phyloP scores from a whole-genome alignment of 1,140 invertebrate species.

The Agrilus planipennis region DNA sequence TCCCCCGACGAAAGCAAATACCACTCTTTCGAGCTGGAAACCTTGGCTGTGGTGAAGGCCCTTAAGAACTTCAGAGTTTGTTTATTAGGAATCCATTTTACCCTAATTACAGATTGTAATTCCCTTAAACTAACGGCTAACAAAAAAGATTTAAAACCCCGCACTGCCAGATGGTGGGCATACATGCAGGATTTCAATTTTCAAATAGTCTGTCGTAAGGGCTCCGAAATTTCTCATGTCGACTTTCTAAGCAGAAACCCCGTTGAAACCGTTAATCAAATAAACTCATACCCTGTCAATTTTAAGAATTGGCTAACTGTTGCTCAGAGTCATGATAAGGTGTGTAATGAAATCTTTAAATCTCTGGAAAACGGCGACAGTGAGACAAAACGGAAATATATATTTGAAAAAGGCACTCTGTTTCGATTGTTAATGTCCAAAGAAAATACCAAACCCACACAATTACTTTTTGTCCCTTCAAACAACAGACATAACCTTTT shows the following conservation, averaged over 20 bases:
- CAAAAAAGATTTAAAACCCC: slow-evolving; percentile 31
- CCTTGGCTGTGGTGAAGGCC: slow-evolving; percentile 2
- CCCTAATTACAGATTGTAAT: slow-evolving; percentile 39
- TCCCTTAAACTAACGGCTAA: slow-evolving; percentile 35
- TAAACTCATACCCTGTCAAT: too few species aligned
- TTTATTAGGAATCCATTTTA: slow-evolving; percentile 36
- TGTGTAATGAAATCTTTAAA: slow-evolving; percentile 6
- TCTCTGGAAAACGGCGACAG: slow-evolving; percentile 1
- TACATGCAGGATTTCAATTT: slow-evolving; percentile 30
- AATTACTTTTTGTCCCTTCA: slow-evolving; percentile 7
- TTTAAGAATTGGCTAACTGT: slow-evolving; percentile 1
- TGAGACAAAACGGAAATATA: slow-evolving; percentile 6
- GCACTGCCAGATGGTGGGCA: slow-evolving; percentile 29
- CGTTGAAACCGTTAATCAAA: too few species aligned
- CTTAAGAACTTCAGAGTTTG: slow-evolving; percentile 37
- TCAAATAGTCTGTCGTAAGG: slow-evolving; percentile 9
- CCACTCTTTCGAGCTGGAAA: slow-evolving; percentile 13
- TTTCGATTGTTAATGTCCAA: slow-evolving; percentile 2
- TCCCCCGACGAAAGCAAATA: slow-evolving; percentile 17
- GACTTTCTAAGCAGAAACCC: slow-evolving; percentile 9
- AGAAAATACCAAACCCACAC: neutral
- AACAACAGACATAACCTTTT: slow-evolving; percentile 8
- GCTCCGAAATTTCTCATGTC: slow-evolving; percentile 2
- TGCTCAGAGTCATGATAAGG: neutral
- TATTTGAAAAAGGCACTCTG: slow-evolving; percentile 6